Percentiles rank a stretch among this genome's conserved stretches.
Conservation (phyloP, 2,888 invertebrate species). For the Ditula angustiorana region DNA sequence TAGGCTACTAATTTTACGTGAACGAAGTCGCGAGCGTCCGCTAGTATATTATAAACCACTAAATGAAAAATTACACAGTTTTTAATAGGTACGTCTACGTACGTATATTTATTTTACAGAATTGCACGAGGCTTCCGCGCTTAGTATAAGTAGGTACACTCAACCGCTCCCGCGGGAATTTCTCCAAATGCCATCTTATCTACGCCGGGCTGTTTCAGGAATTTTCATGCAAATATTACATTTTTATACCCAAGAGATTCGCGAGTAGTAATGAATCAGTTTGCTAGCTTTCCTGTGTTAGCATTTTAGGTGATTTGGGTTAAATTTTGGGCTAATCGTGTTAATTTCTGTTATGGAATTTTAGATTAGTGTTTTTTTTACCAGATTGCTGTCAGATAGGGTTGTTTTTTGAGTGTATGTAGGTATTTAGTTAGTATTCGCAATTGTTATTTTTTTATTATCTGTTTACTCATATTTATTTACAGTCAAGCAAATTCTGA, state of each 20-base stretch:
- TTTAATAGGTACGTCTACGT: not conserved
- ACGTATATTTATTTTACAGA: conserved; percentile 19
- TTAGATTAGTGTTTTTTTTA: too few relatives aligned
- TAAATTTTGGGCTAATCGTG: too few relatives aligned
- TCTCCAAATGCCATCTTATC: conserved; percentile 34
- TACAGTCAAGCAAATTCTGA: too few relatives aligned
- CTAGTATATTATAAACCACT: too few relatives aligned
- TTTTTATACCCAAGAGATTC: conserved; percentile 28
- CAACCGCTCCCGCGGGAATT: conserved; percentile 25
- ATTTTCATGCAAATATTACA: conserved; percentile 36
- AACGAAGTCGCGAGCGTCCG: too few relatives aligned
- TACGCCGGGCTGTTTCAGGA: conserved; percentile 27
- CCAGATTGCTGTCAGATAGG: too few relatives aligned
- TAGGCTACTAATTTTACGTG: too few relatives aligned
- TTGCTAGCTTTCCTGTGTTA: conserved; percentile 11
- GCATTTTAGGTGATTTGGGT: conserved; percentile 3
- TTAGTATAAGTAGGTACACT: conserved; percentile 33
- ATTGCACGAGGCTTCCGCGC: conserved; percentile 23
- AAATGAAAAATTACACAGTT: not conserved
- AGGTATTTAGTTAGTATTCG: too few relatives aligned
- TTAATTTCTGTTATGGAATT: too few relatives aligned
- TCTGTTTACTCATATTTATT: too few relatives aligned
- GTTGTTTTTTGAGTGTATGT: too few relatives aligned
- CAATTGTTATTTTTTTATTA: too few relatives aligned
- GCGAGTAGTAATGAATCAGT: conserved; percentile 27